Evolutionary conservation across 2,888 invertebrate species (phyloP).

Genomic region (Vesta saturnalis): DNA sequence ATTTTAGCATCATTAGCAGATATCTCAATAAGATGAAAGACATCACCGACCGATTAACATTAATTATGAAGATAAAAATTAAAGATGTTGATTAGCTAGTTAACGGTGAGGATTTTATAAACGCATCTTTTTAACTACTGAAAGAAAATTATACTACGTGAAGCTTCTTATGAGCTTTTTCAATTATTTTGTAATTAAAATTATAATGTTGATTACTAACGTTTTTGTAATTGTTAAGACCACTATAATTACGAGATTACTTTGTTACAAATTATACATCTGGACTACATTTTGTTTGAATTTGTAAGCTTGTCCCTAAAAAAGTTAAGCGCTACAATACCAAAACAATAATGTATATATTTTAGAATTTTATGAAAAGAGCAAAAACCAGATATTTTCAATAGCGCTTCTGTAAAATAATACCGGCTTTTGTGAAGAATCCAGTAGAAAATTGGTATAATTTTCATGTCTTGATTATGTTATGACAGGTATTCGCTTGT

Average conservation of each 20-base stretch:
- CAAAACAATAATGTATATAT: no score
- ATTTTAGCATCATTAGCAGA: background rate
- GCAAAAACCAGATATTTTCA: background rate
- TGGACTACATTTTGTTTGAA: no score
- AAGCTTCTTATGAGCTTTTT: no score
- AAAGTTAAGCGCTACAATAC: no score
- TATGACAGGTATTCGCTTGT: constrained; percentile 22
- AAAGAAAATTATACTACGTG: no score
- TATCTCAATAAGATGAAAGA: constrained; percentile 1
- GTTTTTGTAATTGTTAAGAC: no score
- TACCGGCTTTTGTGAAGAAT: constrained; percentile 21
- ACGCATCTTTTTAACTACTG: background rate
- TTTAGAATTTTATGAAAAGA: background rate
- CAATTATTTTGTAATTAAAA: no score
- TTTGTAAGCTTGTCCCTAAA: no score
- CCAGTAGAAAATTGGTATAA: constrained; percentile 26
- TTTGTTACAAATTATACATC: no score
- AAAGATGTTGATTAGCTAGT: background rate
- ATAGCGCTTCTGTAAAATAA: background rate
- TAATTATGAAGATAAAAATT: background rate
- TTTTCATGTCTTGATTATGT: constrained; percentile 30
- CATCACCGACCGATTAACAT: background rate
- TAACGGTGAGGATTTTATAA: background rate
- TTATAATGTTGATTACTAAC: no score
- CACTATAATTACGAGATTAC: no score